A percentile compares a stretch with the other conserved stretches of the same genome.
These are phyloP conservation scores for Lasioglossum baleicum DNA, from an alignment of 1,140 invertebrate genomes.

Conservation along the genomic window DNA sequence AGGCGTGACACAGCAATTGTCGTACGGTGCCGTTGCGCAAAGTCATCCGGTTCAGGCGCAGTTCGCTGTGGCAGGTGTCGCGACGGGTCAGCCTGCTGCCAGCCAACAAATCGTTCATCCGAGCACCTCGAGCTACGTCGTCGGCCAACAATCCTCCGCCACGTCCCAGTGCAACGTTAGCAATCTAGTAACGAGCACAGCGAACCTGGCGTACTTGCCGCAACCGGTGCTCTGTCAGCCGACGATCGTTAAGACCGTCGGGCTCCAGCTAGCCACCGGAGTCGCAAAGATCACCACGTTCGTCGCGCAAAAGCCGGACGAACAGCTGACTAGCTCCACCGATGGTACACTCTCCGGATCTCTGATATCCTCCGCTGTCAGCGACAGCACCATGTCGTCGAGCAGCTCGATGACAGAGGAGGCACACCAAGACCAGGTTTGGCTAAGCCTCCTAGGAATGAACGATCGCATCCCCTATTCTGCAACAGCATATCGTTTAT, in stretches of 20 bases:
- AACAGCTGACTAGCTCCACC: conserved; percentile 69
- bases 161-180: conserved; percentile 29
- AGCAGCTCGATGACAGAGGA: conserved; percentile 75
- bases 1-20: conserved; percentile 40
- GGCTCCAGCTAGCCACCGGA: conserved; percentile 63
- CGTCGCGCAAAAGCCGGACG: conserved; percentile 62
- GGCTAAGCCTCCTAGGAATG: conserved; percentile 69
- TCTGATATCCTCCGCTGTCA: conserved; percentile 74
- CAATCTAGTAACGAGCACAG: neutral
- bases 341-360: conserved; percentile 72
- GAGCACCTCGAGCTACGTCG: conserved; percentile 24
- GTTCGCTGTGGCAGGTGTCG: conserved; percentile 34
- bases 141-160: conserved; percentile 35
- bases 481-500: conserved; percentile 40
- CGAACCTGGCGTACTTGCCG: conserved; percentile 22
- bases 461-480: conserved; percentile 54
- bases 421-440: conserved; percentile 77
- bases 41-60: conserved; percentile 56
- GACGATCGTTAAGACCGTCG: conserved; percentile 11
- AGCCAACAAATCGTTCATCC: conserved; percentile 45
- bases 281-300: conserved; percentile 66
- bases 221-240: conserved; percentile 20
- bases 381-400: conserved; percentile 73
- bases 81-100: conserved; percentile 7
- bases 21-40: conserved; percentile 31